These are phyloP conservation scores for Plotosus lineatus DNA, from an alignment of 2,113 vertebrate genomes.

Conservation along the genomic window DNA sequence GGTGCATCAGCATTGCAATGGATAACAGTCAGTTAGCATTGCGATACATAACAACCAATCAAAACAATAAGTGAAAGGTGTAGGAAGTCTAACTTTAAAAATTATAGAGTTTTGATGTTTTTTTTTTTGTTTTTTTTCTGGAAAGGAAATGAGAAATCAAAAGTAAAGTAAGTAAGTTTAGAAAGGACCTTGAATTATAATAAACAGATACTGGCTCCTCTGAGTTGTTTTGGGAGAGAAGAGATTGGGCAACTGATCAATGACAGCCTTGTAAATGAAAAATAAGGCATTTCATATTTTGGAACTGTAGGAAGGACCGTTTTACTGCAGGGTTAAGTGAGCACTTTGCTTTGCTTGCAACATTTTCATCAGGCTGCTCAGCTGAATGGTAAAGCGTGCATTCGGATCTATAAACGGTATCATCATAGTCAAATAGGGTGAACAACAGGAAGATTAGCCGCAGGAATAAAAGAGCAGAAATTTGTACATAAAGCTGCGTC, in stretches of 20 bases:
- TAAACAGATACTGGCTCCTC: neutral
- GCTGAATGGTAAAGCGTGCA: neutral
- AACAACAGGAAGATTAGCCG: neutral
- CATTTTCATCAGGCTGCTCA: neutral
- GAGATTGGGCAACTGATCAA: too few relatives aligned
- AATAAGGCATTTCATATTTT: neutral
- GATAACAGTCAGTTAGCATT: too few relatives aligned
- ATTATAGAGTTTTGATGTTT: too few relatives aligned
- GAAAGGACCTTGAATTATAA: neutral
- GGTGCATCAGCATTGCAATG: too few relatives aligned
- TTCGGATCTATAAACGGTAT: neutral
- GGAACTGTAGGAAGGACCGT: neutral
- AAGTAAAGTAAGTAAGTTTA: too few relatives aligned
- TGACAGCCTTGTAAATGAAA: neutral
- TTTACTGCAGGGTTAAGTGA: neutral
- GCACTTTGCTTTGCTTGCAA: neutral
- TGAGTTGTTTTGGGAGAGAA: neutral
- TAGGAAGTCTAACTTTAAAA: too few relatives aligned
- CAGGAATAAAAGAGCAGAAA: neutral
- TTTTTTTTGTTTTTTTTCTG: too few relatives aligned
- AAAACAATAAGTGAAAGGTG: too few relatives aligned
- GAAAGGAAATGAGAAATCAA: neutral
- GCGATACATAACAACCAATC: too few relatives aligned
- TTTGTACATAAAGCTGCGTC: neutral
- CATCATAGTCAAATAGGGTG: neutral